Evolutionary conservation across 2,888 invertebrate genomes (phyloP).

Genomic region (Phyllotreta cruciferae): DNA sequence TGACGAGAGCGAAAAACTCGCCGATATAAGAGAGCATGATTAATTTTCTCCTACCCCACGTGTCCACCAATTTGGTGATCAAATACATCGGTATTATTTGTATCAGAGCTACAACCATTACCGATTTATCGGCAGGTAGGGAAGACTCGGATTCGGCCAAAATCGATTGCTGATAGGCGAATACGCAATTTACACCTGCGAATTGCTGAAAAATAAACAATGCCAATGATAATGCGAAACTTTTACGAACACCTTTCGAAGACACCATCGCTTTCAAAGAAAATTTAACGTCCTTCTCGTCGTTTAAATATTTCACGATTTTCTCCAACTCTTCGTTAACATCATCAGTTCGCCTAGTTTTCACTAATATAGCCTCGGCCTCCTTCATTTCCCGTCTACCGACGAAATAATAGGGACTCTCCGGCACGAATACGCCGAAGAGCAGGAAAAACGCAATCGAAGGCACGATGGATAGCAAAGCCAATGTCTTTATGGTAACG

Average conservation of each 20-base stretch:
- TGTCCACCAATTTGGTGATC: slow-evolving; percentile 78
- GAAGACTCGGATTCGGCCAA: slow-evolving; percentile 62
- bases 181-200: slow-evolving; percentile 75
- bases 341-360: slow-evolving; percentile 56
- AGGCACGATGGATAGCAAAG: slow-evolving; percentile 41
- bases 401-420: slow-evolving; percentile 44
- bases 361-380: slow-evolving; percentile 71
- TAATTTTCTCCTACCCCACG: slow-evolving; percentile 74
- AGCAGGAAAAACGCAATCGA: slow-evolving; percentile 39
- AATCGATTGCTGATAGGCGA: slow-evolving; percentile 77
- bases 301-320: slow-evolving; percentile 36
- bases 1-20: slow-evolving; percentile 65
- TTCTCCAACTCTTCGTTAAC: slow-evolving; percentile 42
- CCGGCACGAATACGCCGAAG: slow-evolving; percentile 44
- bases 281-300: slow-evolving; percentile 29
- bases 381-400: slow-evolving; percentile 59
- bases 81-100: slow-evolving; percentile 74
- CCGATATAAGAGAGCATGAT: slow-evolving; percentile 73
- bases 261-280: slow-evolving; percentile 32
- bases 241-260: slow-evolving; percentile 45
- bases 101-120: slow-evolving; percentile 78
- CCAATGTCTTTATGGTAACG: slow-evolving; percentile 40
- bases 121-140: slow-evolving; percentile 67
- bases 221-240: slow-evolving; percentile 55
- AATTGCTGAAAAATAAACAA: slow-evolving; percentile 54